Evolutionary conservation across 2,797 vertebrate species (phyloP).

Genomic region (Acanthis flammea): DNA sequence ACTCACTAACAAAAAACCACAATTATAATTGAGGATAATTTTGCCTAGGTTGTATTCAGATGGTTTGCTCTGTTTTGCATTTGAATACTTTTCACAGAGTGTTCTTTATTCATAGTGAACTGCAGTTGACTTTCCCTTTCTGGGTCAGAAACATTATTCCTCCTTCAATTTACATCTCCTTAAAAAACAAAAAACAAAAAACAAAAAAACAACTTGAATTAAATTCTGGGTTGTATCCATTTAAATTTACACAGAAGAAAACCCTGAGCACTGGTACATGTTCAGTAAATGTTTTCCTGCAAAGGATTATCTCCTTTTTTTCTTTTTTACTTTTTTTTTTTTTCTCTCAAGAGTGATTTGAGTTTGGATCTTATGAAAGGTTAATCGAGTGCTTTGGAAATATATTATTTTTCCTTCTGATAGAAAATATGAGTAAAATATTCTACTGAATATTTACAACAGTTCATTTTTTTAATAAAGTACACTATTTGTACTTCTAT

Average conservation of each 20-base stretch:
- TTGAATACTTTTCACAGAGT: not conserved
- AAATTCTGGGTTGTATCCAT: not conserved
- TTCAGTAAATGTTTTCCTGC: not conserved
- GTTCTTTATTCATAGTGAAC: not conserved
- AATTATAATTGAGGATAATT: not conserved
- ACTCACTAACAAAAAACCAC: rapidly evolving
- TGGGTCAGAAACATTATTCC: slow-evolving; percentile 45
- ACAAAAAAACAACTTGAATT: not conserved
- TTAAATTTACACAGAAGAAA: not conserved
- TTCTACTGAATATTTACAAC: not conserved
- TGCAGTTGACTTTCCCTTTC: slow-evolving; percentile 16
- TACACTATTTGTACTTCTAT: not conserved
- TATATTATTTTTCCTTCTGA: not conserved
- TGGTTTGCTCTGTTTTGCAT: not conserved
- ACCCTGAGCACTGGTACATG: not conserved
- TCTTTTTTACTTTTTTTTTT: not conserved
- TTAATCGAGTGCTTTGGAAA: not conserved
- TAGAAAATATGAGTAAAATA: not conserved
- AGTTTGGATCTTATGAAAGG: not conserved
- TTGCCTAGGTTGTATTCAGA: not conserved
- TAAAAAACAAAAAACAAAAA: not conserved
- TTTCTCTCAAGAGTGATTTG: not conserved
- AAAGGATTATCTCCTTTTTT: not conserved
- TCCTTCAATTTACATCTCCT: not conserved
- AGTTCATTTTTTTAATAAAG: not conserved